phyloP scores from a whole-genome alignment of 2,113 vertebrate species.

The Ellobius talpinus region DNA sequence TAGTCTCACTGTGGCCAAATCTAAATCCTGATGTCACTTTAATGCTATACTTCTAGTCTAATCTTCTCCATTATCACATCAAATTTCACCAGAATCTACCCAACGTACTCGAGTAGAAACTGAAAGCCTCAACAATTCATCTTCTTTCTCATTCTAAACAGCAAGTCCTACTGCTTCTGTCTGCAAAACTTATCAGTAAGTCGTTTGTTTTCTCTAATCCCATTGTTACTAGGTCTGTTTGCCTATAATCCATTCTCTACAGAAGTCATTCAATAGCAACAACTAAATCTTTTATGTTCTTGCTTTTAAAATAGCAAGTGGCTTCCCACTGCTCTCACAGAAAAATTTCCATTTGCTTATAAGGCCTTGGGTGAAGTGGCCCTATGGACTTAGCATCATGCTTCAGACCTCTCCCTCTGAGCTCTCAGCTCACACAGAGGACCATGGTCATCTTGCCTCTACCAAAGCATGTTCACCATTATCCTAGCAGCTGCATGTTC shows the following conservation, averaged over 20 bases:
- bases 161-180: background rate
- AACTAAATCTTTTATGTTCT: background rate
- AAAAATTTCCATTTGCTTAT: background rate
- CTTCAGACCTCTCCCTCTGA: accelerated
- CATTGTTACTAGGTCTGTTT: background rate
- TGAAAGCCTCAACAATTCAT: background rate
- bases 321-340: background rate
- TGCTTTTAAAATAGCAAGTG: background rate
- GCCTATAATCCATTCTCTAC: background rate
- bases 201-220: background rate
- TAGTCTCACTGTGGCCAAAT: background rate
- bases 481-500: background rate
- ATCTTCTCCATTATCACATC: background rate
- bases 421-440: too few species aligned
- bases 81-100: background rate
- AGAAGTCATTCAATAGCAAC: background rate
- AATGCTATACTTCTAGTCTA: background rate
- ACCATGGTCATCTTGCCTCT: background rate
- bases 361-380: background rate
- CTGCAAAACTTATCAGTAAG: background rate
- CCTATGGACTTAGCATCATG: too few species aligned
- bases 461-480: background rate
- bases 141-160: background rate
- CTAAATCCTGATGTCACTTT: background rate
- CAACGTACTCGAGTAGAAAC: background rate